Base-by-base conservation (phyloP, 2,888 invertebrate species). In the Torymus texanus region DNA sequence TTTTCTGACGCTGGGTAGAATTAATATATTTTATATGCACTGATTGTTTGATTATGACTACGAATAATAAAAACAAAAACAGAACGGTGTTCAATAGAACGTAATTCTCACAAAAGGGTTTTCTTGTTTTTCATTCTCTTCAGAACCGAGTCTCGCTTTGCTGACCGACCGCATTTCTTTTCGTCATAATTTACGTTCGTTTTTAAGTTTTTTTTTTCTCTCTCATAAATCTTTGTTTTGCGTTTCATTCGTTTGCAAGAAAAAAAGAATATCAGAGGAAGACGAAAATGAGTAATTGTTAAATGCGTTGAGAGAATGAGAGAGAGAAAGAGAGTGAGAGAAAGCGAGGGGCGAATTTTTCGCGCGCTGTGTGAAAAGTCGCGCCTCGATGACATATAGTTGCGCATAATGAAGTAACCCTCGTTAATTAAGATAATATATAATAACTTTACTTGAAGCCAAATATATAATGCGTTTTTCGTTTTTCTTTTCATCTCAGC, bases 1-100 rank as follows among this genome's bases (percentile, higher is more conserved):
- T 88, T 75, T 90, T 90, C 89, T 90, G 90, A 90, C 90, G 90
- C 90, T 89, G 87, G 87, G 88, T 90, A 90, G 89, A 88, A 85
- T 89, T 90, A 90, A 88, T 89, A 89, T 89, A 90, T 90, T 90
- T 90, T 90, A 89, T 89, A 90, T 90, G 90, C 90, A 90, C 90
- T 89, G 89, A 90, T 90, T 90, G 90, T 90, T 90, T 90, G 87
- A 88, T 88, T 90, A 89, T 89, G 87, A 88, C 85, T 89, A 89
- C 88, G 87, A 41, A 89, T 88, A 88, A 90, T 74, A 77, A 77
- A 88, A 41, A 41, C 87, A 77, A 88, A 88, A 85, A 88, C 88
- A 85, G 87, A 90, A 89, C 89, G 87, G 89, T 90, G 90, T 90
- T 90, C 89, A 89, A 89, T 89, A 89, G 88, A 88, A 88, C 86